phyloP scores from a whole-genome alignment of 2,113 vertebrate species.

The Rhagologus leucostigma region DNA sequence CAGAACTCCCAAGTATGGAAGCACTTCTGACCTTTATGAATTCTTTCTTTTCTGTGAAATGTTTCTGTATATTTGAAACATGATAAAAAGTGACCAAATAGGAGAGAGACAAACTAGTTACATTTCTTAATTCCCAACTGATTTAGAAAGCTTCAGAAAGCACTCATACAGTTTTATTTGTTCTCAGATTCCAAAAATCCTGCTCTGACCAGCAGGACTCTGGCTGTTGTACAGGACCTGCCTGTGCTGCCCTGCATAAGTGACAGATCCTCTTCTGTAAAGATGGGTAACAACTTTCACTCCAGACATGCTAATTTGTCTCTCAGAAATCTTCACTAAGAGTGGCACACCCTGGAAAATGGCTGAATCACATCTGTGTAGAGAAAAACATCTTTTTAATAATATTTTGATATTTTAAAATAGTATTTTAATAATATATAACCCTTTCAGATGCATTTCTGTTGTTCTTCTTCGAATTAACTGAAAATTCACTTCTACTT shows the following conservation, averaged over 20 bases:
- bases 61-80: not conserved
- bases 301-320: not conserved
- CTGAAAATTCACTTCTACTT: not conserved
- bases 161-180: not conserved
- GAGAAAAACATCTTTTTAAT: not conserved
- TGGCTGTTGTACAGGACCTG: not conserved
- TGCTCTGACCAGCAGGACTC: not conserved
- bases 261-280: not conserved
- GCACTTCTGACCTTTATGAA: not conserved
- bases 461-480: not conserved
- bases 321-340: not conserved
- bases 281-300: not conserved
- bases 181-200: not conserved
- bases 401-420: not conserved
- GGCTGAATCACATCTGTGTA: not conserved
- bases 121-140: not conserved
- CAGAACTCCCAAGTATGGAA: slow-evolving; percentile 17
- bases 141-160: not conserved
- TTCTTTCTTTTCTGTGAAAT: not conserved
- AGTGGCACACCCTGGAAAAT: not conserved
- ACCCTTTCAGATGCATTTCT: not conserved
- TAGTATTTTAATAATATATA: not conserved
- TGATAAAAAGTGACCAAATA: not conserved
- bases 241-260: not conserved
- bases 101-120: not conserved